Percentiles rank a stretch among this genome's conserved stretches.
These are phyloP conservation scores for Drosophila kambysellisi DNA, from an alignment of 2,888 invertebrate species.

Conservation along the genomic window DNA sequence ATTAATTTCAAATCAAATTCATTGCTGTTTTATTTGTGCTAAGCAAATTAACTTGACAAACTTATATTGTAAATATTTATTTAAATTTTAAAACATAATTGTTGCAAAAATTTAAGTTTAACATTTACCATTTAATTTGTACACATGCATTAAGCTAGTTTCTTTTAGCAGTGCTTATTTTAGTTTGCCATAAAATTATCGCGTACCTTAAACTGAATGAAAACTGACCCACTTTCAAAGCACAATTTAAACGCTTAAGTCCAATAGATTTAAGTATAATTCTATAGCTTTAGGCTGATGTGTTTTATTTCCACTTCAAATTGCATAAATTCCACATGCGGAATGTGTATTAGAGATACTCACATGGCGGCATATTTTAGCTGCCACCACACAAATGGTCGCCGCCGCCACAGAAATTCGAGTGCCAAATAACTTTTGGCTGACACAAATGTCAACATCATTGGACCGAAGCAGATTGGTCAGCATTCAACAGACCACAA, in stretches of 20 bases:
- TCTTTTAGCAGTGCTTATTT: background rate
- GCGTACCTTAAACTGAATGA: background rate
- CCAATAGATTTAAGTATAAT: background rate
- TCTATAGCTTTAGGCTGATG: background rate
- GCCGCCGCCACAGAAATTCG: slow-evolving; percentile 70
- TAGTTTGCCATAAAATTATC: background rate
- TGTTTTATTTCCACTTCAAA: slow-evolving; percentile 36
- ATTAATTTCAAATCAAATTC: slow-evolving; percentile 15
- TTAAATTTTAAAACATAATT: background rate
- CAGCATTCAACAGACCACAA: slow-evolving; percentile 69
- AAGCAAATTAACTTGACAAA: background rate
- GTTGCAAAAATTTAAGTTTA: background rate
- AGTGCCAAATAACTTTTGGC: slow-evolving; percentile 65
- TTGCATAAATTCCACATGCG: slow-evolving; percentile 62
- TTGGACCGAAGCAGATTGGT: slow-evolving; percentile 45
- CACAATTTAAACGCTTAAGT: background rate
- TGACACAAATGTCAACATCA: slow-evolving; percentile 78
- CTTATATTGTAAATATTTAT: no score
- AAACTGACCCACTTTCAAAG: background rate
- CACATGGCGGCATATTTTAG: slow-evolving; percentile 40
- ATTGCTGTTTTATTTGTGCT: slow-evolving; percentile 18
- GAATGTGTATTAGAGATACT: slow-evolving; percentile 36
- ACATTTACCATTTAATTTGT: background rate
- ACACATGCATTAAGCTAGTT: background rate
- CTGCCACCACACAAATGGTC: slow-evolving; percentile 48